phyloP scores from a whole-genome alignment of 2,888 invertebrate species.

The Druceiella hillmani region DNA sequence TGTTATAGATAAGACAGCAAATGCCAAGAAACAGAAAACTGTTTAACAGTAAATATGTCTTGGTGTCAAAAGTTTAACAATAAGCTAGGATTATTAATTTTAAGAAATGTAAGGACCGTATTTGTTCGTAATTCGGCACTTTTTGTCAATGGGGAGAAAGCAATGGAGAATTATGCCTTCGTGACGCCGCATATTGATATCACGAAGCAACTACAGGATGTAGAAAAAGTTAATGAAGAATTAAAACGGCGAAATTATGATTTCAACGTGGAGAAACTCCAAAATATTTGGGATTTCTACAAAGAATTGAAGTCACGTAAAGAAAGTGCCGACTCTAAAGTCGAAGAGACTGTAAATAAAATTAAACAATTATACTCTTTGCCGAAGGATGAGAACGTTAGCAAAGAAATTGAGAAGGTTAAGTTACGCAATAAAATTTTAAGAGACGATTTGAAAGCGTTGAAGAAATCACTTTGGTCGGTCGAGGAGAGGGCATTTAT shows the following conservation, averaged over 20 bases:
- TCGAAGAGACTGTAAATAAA: conserved; percentile 42
- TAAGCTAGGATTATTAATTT: too few species aligned
- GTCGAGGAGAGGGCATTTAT: conserved; percentile 65
- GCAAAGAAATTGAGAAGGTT: conserved; percentile 44
- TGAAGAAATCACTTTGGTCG: conserved; percentile 62
- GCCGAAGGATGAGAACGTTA: conserved; percentile 32
- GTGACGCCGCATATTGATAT: conserved; percentile 66
- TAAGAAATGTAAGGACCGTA: too few species aligned
- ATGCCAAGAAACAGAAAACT: conserved; percentile 10
- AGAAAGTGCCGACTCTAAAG: conserved; percentile 46
- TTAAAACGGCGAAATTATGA: conserved; percentile 49
- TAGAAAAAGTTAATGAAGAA: conserved; percentile 47
- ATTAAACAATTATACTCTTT: conserved; percentile 41
- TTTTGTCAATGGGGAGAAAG: conserved; percentile 65
- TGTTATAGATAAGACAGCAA: conserved; percentile 35
- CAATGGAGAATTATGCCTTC: conserved; percentile 60
- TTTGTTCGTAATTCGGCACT: conserved; percentile 51
- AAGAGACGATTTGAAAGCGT: conserved; percentile 57
- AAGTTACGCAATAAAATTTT: conserved; percentile 51
- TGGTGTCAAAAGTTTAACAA: too few species aligned
- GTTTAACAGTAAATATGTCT: too few species aligned
- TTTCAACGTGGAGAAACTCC: conserved; percentile 51
- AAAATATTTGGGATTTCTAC: conserved; percentile 58
- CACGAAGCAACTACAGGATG: conserved; percentile 48
- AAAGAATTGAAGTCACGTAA: conserved; percentile 49